These are phyloP conservation scores for Heteropelma amictum DNA, from an alignment of 2,888 invertebrate genomes.

Conservation along the genomic window DNA sequence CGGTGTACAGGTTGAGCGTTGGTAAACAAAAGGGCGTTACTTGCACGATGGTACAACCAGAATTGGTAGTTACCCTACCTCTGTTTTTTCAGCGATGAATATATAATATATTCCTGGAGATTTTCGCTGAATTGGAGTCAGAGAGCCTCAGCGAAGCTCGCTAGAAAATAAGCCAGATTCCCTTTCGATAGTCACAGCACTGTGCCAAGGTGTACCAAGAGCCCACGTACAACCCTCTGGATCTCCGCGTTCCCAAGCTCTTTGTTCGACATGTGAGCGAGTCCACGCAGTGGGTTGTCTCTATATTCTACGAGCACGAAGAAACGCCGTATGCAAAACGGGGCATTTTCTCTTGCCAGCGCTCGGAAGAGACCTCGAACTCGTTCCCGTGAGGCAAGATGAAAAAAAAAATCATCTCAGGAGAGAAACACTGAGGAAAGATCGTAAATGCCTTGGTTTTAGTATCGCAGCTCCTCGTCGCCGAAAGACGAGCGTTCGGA, in stretches of 20 bases:
- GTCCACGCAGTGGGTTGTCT: constrained; percentile 11
- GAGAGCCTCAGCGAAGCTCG: neutral
- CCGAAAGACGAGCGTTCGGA: constrained; percentile 50
- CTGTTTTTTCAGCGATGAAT: neutral
- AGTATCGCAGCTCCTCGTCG: constrained; percentile 58
- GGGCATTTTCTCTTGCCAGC: constrained; percentile 34
- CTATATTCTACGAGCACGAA: neutral
- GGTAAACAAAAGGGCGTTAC: neutral
- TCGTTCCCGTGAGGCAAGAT: constrained; percentile 44
- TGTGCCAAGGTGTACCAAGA: neutral
- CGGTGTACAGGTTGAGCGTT: neutral
- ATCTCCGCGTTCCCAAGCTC: constrained; percentile 45
- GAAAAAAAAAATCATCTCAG: constrained; percentile 4
- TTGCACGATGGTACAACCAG: neutral
- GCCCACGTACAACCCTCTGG: constrained; percentile 18
- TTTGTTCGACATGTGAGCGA: constrained; percentile 63
- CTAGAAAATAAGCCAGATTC: neutral
- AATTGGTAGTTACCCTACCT: neutral
- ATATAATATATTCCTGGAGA: too few species aligned
- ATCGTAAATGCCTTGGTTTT: constrained; percentile 68
- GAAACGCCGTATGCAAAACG: constrained; percentile 58
- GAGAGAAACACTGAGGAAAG: constrained; percentile 37
- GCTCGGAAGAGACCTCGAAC: constrained; percentile 21
- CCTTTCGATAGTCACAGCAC: neutral
- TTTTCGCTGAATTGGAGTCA: neutral